A percentile compares a stretch with the other conserved stretches of the same genome.
These are phyloP conservation scores for Leucozona laternaria DNA, from an alignment of 2,888 invertebrate genomes.

Conservation along the genomic window DNA sequence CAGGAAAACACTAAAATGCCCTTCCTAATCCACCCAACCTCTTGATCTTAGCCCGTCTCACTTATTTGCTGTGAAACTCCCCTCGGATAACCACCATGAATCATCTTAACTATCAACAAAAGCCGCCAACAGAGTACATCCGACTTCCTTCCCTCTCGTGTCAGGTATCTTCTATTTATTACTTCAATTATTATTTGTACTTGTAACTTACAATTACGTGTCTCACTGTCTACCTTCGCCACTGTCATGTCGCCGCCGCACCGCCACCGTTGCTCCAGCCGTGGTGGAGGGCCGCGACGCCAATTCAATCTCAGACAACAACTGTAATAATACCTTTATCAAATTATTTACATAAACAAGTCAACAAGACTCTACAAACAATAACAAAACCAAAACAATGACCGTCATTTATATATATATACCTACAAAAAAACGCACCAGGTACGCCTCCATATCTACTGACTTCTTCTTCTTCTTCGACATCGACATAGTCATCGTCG, in stretches of 20 bases:
- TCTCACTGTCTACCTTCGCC: conserved; percentile 25
- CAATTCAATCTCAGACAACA: conserved; percentile 30
- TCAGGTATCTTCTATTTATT: conserved; percentile 27
- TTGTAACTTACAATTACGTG: conserved; percentile 32
- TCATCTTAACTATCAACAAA: conserved; percentile 19
- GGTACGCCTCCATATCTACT: conserved; percentile 26
- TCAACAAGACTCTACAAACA: conserved; percentile 23
- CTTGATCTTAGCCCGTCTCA: neutral
- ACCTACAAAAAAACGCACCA: conserved; percentile 1
- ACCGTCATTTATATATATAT: conserved; percentile 24
- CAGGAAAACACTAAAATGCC: conserved; percentile 11
- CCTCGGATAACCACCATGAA: conserved; percentile 2
- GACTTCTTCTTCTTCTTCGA: conserved; percentile 22
- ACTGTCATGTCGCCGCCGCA: neutral
- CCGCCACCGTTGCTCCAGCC: neutral
- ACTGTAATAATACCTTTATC: conserved; percentile 42
- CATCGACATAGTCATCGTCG: conserved; percentile 23
- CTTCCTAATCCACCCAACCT: conserved; percentile 10
- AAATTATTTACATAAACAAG: conserved; percentile 50
- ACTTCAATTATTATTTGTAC: conserved; percentile 28
- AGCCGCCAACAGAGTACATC: conserved; percentile 19
- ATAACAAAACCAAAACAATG: conserved; percentile 59
- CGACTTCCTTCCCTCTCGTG: conserved; percentile 19
- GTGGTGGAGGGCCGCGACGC: neutral
- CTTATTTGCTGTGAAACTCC: neutral